phyloP scores from a whole-genome alignment of 2,113 vertebrate species.

The Polypterus bichir region DNA sequence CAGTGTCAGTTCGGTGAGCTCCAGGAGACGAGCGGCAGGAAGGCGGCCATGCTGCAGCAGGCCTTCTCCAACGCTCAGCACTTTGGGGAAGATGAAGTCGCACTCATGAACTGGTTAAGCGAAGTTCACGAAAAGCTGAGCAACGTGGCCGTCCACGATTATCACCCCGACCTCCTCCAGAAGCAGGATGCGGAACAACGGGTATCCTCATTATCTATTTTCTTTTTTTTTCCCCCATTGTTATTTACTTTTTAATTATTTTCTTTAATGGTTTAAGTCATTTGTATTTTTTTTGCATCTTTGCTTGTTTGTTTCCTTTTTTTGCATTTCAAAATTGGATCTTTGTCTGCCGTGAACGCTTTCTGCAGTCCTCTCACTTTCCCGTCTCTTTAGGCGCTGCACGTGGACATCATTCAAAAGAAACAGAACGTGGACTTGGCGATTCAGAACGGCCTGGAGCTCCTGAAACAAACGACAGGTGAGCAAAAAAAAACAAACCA shows the following conservation, averaged over 20 bases:
- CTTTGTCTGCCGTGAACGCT: not conserved
- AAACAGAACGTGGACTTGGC: slow-evolving; percentile 84
- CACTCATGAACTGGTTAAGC: slow-evolving; percentile 90
- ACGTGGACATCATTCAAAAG: slow-evolving; percentile 74
- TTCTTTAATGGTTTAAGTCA: slow-evolving; percentile 18
- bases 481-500: slow-evolving; percentile 18
- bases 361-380: not conserved
- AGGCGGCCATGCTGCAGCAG: slow-evolving; percentile 77
- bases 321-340: slow-evolving; percentile 17
- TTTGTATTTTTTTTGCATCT: slow-evolving; percentile 22
- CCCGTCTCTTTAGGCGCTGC: slow-evolving; percentile 57
- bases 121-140: slow-evolving; percentile 68
- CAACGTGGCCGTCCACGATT: slow-evolving; percentile 68
- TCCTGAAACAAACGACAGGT: slow-evolving; percentile 95
- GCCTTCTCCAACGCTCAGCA: slow-evolving; percentile 86
- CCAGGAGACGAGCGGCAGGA: slow-evolving; percentile 75
- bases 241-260: slow-evolving; percentile 15
- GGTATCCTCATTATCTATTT: slow-evolving; percentile 63
- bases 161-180: slow-evolving; percentile 60
- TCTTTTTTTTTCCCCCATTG: slow-evolving; percentile 30
- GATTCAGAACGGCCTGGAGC: slow-evolving; percentile 78
- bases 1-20: slow-evolving; percentile 80
- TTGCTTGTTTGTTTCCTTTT: slow-evolving; percentile 15
- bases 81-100: slow-evolving; percentile 92
- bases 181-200: slow-evolving; percentile 74